A percentile compares a stretch with the other conserved stretches of the same genome.
Evolutionary conservation across 2,113 vertebrate genomes (phyloP).

Genomic region (Campylomormyrus numenius): DNA sequence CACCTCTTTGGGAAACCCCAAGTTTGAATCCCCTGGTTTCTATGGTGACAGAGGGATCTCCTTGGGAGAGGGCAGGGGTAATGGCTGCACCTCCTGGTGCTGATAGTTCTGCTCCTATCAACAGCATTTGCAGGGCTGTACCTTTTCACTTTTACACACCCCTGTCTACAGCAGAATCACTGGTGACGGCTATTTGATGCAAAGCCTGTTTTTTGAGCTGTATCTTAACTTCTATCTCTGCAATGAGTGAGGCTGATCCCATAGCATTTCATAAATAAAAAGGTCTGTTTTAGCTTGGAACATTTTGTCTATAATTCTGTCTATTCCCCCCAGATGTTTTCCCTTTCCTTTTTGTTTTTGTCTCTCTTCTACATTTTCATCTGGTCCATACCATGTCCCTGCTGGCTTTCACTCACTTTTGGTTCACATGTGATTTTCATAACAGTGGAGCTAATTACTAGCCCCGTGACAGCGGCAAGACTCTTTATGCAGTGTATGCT

Average conservation of each 20-base stretch:
- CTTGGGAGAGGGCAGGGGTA: not conserved
- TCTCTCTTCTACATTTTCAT: not conserved
- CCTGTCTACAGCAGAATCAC: not conserved
- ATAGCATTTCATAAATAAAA: not conserved
- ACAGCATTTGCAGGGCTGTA: not conserved
- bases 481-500: not conserved
- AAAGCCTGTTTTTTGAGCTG: not conserved
- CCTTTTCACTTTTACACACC: not conserved
- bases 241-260: not conserved
- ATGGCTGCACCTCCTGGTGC: not conserved
- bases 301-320: not conserved
- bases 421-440: conserved; percentile 1
- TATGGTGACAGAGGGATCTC: not conserved
- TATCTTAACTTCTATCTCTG: not conserved
- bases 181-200: not conserved
- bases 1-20: not conserved
- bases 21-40: not conserved
- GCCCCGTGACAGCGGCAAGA: not conserved
- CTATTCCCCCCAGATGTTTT: not conserved
- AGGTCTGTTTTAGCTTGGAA: not conserved
- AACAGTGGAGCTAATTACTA: not conserved
- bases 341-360: not conserved
- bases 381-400: not conserved
- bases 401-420: not conserved
- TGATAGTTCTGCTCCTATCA: not conserved